Conservation (phyloP, 2,888 invertebrate species). For the Eupithecia subumbrata region DNA sequence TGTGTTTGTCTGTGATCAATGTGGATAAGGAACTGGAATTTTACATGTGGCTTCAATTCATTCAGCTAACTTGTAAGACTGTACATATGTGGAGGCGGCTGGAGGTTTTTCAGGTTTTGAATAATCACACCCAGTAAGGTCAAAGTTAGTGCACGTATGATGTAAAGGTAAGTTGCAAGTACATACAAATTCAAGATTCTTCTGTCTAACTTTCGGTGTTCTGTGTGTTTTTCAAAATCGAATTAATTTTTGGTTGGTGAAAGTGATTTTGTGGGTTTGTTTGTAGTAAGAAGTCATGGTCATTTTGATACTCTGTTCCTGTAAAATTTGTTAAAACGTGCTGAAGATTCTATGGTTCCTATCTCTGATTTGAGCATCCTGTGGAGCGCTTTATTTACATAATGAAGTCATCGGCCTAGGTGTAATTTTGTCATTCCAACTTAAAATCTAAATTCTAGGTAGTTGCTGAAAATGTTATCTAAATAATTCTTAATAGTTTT, state of each 20-base stretch:
- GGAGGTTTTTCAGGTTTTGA: conserved; percentile 48
- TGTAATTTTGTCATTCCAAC: neutral
- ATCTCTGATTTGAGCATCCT: neutral
- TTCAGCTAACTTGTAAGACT: conserved; percentile 23
- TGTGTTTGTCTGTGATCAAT: conserved; percentile 18
- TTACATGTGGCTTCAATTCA: neutral
- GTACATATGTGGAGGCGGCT: conserved; percentile 32
- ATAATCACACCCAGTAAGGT: conserved; percentile 60
- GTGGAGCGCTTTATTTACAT: neutral
- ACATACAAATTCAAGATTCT: neutral
- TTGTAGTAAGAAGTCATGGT: neutral
- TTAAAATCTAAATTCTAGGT: neutral
- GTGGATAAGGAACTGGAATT: conserved; percentile 8
- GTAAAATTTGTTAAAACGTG: neutral
- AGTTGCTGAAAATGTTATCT: neutral
- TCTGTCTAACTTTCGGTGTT: conserved; percentile 50
- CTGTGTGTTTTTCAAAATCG: conserved; percentile 43
- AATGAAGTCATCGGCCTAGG: neutral
- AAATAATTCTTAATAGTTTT: neutral
- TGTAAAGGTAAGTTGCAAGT: conserved; percentile 64
- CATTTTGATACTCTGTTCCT: neutral
- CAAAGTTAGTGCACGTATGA: conserved; percentile 64
- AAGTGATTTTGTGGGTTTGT: neutral
- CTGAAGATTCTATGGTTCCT: neutral
- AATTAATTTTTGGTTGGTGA: conserved; percentile 4